Base-by-base conservation (phyloP, 2,113 vertebrate species). In the Condylura cristata region DNA sequence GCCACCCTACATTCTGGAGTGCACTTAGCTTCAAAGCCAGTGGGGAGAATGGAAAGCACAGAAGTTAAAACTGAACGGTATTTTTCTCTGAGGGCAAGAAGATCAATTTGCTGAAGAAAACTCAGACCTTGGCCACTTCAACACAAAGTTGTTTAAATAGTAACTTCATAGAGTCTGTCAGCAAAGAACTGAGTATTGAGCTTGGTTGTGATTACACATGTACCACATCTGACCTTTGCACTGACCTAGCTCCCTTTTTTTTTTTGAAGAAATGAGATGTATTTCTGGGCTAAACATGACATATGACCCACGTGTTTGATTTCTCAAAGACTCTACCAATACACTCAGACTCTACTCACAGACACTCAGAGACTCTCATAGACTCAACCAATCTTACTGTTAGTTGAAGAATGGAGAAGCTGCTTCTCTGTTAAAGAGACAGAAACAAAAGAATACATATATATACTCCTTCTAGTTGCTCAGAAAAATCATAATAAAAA, bases 251-350 rank as follows among this genome's bases (percentile, higher is more conserved):
- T 68, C 46, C 1, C 32, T 44, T n/a, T 24, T 32, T 5, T 87
- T 6, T 84, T 39, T 80, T 81, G 56, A 74, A 95, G 37, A 83
- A 89, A 92, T 44, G 8, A 72, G 85, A 34, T 68, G 60, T 65
- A 83, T 56, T 87, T 82, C 78, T 78, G 65, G 65, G 60, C 60
- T 91, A 94, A 58, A 95, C 93, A 95, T 94, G 82, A 93, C 76
- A 96, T 60, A 6, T 26, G 32, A 44, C 44, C 90, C 88, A 75
- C 70, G 87, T 87, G 37, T 81, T 28, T 63, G 30, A 17, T 86
- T 92, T 89, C 34, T 92, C 60, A 79, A 61, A 96, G 70, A 70
- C 4, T 26, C 72, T 86, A 51, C 48, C 48, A 51, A 51, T 17
- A 51, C 2, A 51, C 16, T 17, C 48, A 51, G 48, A 51, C 48